Evolutionary conservation across 1,140 invertebrate species (phyloP).

Genomic region (Phymastichus coffea): DNA sequence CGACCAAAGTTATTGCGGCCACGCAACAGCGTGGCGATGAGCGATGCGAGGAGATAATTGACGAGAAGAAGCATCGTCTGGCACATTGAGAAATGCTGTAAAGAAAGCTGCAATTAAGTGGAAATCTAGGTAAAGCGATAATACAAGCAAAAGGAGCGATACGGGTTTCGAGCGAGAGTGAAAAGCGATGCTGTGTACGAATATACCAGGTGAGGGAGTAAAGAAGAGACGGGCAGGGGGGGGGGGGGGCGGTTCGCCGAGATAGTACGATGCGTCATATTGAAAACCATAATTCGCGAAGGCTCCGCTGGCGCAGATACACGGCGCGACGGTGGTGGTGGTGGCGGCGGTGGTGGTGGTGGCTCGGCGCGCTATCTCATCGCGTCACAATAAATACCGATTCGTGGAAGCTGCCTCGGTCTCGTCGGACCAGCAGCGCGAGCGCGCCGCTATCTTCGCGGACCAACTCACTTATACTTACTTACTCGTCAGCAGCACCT

Average conservation of each 20-base stretch:
- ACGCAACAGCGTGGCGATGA: no score
- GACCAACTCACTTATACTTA: slow-evolving; percentile 49
- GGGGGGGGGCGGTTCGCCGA: not conserved
- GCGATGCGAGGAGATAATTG: no score
- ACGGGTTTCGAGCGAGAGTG: no score
- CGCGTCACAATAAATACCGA: slow-evolving; percentile 58
- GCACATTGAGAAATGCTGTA: no score
- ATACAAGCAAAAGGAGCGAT: no score
- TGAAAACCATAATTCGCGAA: slow-evolving; percentile 56
- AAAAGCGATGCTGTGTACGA: no score
- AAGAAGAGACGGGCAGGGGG: not conserved
- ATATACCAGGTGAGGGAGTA: not conserved
- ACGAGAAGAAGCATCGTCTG: no score
- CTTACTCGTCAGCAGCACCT: slow-evolving; percentile 40
- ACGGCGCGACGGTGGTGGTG: slow-evolving; percentile 37
- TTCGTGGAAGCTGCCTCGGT: slow-evolving; percentile 52
- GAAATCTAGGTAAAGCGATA: no score
- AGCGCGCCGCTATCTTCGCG: slow-evolving; percentile 43
- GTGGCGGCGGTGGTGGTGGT: no score
- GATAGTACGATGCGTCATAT: slow-evolving; percentile 47
- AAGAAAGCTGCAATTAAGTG: no score
- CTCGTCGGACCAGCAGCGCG: no score
- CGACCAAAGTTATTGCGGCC: no score
- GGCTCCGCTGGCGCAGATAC: slow-evolving; percentile 32
- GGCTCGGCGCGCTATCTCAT: slow-evolving; percentile 52